Percentiles rank a stretch among this genome's conserved stretches.
These are phyloP conservation scores for Apaloderma vittatum DNA, from an alignment of 2,113 vertebrate species.

Conservation along the genomic window DNA sequence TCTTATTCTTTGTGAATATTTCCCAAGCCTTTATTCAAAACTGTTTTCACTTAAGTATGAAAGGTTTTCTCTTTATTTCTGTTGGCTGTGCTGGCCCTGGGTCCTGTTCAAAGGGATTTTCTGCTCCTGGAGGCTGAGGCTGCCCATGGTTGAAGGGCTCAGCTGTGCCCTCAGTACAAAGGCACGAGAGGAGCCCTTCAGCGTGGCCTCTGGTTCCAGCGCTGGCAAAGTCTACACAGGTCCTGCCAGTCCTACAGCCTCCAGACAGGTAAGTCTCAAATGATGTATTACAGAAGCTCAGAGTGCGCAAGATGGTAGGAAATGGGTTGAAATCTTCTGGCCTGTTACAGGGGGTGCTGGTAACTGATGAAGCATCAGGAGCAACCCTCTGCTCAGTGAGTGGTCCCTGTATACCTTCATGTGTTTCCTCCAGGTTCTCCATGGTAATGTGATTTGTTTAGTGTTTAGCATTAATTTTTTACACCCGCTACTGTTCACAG, in stretches of 20 bases:
- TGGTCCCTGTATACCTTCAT: fast-evolving
- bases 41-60: not conserved
- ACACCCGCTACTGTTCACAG: not conserved
- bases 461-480: not conserved
- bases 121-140: not conserved
- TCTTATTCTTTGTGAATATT: not conserved
- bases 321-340: not conserved
- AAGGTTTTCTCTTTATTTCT: not conserved
- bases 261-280: not conserved
- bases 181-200: not conserved
- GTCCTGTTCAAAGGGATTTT: not conserved
- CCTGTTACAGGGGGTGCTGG: not conserved
- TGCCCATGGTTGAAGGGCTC: not conserved
- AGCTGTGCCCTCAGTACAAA: not conserved
- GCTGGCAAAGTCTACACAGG: not conserved
- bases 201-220: fast-evolving
- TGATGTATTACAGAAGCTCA: not conserved
- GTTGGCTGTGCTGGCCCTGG: not conserved
- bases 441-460: not conserved
- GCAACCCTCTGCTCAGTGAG: not conserved
- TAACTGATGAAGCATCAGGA: not conserved
- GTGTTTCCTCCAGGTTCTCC: not conserved
- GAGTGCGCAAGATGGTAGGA: not conserved
- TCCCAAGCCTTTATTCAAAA: not conserved
- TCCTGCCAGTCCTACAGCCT: not conserved